Evolutionary conservation across 1,140 invertebrate genomes (phyloP).

Genomic region (Nasonia giraulti): DNA sequence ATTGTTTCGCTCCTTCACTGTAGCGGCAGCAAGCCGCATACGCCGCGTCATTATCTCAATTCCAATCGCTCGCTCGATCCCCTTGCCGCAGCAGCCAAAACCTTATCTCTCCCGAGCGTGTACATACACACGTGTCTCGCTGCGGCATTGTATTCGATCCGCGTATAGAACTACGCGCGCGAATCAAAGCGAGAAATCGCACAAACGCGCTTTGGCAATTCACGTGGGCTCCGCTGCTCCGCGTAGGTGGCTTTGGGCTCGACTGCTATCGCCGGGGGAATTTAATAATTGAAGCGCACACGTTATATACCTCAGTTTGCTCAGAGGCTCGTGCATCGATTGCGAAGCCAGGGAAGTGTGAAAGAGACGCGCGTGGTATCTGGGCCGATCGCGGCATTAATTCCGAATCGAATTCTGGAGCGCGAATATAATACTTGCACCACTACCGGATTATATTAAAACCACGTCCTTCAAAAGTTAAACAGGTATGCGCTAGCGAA

Average conservation of each 20-base stretch:
- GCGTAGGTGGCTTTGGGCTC: too few relatives aligned
- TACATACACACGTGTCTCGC: too few relatives aligned
- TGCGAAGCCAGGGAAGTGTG: background rate
- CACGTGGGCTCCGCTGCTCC: background rate
- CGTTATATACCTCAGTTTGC: background rate
- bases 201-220: background rate
- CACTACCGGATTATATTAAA: background rate
- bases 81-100: background rate
- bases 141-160: background rate
- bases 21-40: background rate
- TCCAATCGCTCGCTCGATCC: background rate
- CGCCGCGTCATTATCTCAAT: background rate
- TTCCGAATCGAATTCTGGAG: too few relatives aligned
- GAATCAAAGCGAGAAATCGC: slow-evolving; percentile 31
- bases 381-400: too few relatives aligned
- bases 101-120: background rate
- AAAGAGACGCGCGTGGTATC: too few relatives aligned
- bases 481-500: background rate
- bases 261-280: background rate
- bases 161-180: background rate
- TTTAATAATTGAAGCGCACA: background rate
- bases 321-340: background rate
- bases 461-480: background rate
- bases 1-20: too few relatives aligned
- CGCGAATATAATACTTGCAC: background rate